Evolutionary conservation across 2,888 invertebrate species (phyloP).

Genomic region (Trichopoda pennipes): DNA sequence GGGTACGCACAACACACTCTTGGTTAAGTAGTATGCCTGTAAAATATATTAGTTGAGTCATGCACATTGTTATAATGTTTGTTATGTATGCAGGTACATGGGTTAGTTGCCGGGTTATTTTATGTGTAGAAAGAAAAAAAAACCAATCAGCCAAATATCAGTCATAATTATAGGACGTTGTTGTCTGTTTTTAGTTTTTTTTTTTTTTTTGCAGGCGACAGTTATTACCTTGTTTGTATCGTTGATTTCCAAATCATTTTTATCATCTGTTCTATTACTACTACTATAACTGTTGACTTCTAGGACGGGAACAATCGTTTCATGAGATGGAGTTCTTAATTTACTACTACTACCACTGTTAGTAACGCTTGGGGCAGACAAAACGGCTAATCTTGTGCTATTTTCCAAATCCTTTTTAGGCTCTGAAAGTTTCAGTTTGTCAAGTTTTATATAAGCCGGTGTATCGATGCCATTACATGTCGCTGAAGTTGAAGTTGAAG

Average conservation of each 20-base stretch:
- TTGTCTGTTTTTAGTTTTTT: constrained; percentile 17
- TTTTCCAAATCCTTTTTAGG: constrained; percentile 27
- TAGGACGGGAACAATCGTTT: constrained; percentile 54
- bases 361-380: constrained; percentile 40
- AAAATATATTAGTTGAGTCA: constrained; percentile 60
- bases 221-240: constrained; percentile 65
- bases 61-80: constrained; percentile 59
- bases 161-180: constrained; percentile 42
- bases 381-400: neutral
- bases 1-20: constrained; percentile 20
- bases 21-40: constrained; percentile 23
- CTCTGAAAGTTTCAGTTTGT: constrained; percentile 58
- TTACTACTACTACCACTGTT: constrained; percentile 61
- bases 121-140: constrained; percentile 19
- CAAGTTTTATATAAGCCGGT: constrained; percentile 54
- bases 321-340: constrained; percentile 54
- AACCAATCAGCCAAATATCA: constrained; percentile 50
- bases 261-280: constrained; percentile 56
- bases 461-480: constrained; percentile 59
- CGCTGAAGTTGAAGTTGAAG: neutral
- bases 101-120: constrained; percentile 54
- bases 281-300: constrained; percentile 53
- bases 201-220: constrained; percentile 25
- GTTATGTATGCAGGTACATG: constrained; percentile 32
- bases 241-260: constrained; percentile 61